Percentiles rank a stretch among this genome's conserved stretches.
phyloP scores from a whole-genome alignment of 2,797 vertebrate species.

The Ibycter americanus region DNA sequence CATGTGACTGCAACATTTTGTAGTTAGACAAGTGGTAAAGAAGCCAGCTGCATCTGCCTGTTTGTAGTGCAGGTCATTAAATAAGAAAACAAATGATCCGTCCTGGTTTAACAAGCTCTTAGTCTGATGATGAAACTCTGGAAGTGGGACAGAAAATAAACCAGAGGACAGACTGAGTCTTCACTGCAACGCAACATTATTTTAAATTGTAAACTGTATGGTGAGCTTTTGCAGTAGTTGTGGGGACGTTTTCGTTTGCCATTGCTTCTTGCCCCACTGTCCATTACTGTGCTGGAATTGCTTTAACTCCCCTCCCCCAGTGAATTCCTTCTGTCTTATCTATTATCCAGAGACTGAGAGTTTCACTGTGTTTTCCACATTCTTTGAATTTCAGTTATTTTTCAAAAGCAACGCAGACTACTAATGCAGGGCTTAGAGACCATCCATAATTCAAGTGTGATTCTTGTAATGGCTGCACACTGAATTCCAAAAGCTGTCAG shows the following conservation, averaged over 20 bases:
- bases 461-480: background rate
- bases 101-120: background rate
- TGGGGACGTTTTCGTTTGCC: background rate
- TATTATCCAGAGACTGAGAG: background rate
- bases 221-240: background rate
- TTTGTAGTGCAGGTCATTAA: background rate
- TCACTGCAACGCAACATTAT: background rate
- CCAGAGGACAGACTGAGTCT: background rate
- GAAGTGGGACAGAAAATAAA: conserved; percentile 1
- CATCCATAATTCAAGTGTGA: background rate
- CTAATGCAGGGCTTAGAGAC: background rate
- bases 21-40: conserved; percentile 7
- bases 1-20: background rate
- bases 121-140: background rate
- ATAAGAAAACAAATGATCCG: conserved; percentile 16
- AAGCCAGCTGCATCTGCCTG: conserved; percentile 1
- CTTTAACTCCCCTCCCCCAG: background rate
- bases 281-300: background rate
- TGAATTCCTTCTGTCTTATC: background rate
- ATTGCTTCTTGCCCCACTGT: background rate
- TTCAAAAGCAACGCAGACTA: background rate
- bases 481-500: background rate
- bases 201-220: background rate
- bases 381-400: background rate
- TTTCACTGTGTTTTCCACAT: background rate